Conservation (phyloP, 2,113 vertebrate genomes). For the Chionis minor region DNA sequence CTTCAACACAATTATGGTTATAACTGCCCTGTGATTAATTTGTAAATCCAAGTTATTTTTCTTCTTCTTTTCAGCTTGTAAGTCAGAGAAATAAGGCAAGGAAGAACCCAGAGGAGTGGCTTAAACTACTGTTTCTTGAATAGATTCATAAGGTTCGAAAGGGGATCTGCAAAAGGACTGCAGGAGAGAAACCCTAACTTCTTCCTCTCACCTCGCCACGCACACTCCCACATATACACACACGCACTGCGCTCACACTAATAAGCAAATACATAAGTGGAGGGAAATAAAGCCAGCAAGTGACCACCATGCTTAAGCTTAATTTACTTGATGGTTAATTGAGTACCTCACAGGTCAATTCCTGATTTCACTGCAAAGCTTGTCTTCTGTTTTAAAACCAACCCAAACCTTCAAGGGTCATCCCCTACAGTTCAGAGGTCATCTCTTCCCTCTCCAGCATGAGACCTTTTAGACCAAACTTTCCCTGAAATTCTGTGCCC, state of each 20-base stretch:
- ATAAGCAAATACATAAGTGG: not conserved
- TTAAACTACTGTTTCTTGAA: not conserved
- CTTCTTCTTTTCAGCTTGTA: not conserved
- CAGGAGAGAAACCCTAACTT: not conserved
- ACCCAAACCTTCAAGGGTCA: not conserved
- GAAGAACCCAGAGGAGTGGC: not conserved
- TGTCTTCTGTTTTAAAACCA: not conserved
- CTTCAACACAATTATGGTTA: rapidly evolving
- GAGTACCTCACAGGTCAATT: not conserved
- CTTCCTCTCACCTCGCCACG: not conserved
- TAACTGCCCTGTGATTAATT: not conserved
- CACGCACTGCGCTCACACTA: no score
- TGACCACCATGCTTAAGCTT: not conserved
- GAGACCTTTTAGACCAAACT: not conserved
- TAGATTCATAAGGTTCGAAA: not conserved
- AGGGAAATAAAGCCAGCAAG: not conserved
- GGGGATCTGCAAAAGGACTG: not conserved
- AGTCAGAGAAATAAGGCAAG: not conserved
- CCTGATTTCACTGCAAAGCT: not conserved
- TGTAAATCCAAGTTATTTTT: not conserved
- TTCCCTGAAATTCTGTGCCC: not conserved
- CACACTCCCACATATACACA: not conserved
- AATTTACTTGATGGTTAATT: not conserved
- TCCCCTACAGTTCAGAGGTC: not conserved
- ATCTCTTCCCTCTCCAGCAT: not conserved